These are phyloP conservation scores for Centruroides vittatus DNA, from an alignment of 1,140 invertebrate genomes.

Conservation along the genomic window DNA sequence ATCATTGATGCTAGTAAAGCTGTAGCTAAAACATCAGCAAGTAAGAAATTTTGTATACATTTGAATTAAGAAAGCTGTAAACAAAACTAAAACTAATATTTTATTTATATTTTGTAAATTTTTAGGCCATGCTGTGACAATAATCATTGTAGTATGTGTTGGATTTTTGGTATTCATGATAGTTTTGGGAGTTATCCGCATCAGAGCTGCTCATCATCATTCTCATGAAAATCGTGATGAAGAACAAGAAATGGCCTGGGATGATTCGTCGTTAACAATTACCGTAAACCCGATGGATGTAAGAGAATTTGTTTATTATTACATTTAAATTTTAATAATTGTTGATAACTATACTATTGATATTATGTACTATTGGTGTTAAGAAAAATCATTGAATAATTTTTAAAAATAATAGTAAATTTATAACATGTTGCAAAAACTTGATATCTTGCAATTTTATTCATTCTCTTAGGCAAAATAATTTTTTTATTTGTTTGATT, in stretches of 20 bases:
- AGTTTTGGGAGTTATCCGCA: slow-evolving; percentile 57
- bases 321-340: too few relatives aligned
- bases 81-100: too few relatives aligned
- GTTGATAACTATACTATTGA: too few relatives aligned
- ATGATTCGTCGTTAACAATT: slow-evolving; percentile 90
- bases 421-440: too few relatives aligned
- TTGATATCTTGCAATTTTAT: too few relatives aligned
- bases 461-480: too few relatives aligned
- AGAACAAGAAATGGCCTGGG: slow-evolving; percentile 89
- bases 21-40: slow-evolving; percentile 20
- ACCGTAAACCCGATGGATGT: slow-evolving; percentile 95
- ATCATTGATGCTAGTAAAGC: slow-evolving; percentile 14
- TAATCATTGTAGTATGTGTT: slow-evolving; percentile 83
- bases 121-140: slow-evolving; percentile 54
- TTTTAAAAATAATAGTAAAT: too few relatives aligned
- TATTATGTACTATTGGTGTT: too few relatives aligned
- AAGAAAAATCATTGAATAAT: too few relatives aligned
- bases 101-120: neutral
- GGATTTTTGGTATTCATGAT: slow-evolving; percentile 74
- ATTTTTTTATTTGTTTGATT: too few relatives aligned
- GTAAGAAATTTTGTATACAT: slow-evolving; percentile 10
- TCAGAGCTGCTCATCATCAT: slow-evolving; percentile 46
- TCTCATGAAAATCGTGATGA: slow-evolving; percentile 39
- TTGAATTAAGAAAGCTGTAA: too few relatives aligned
- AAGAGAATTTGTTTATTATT: slow-evolving; percentile 6